phyloP scores from a whole-genome alignment of 2,888 invertebrate species.

The Caenorhabditis panamensis region DNA sequence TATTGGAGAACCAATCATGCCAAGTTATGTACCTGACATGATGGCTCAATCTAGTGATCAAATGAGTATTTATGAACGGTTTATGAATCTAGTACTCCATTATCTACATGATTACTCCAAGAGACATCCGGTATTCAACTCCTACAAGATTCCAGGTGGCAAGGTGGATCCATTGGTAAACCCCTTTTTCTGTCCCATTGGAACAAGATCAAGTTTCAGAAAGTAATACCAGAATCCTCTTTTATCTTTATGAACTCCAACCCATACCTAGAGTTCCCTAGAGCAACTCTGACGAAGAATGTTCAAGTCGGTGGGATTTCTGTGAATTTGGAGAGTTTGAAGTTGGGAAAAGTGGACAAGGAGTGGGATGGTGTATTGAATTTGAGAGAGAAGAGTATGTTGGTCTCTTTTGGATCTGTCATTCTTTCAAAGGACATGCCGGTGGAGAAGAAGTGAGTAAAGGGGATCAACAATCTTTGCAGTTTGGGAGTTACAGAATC shows the following conservation, averaged over 20 bases:
- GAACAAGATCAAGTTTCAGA: not conserved
- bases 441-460: slow-evolving; percentile 16
- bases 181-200: slow-evolving; percentile 17
- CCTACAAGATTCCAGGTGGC: not conserved
- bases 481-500: too few species aligned
- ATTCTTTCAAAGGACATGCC: slow-evolving; percentile 53
- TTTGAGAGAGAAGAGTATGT: slow-evolving; percentile 28
- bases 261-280: slow-evolving; percentile 59
- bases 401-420: slow-evolving; percentile 55
- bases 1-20: slow-evolving; percentile 25
- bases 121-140: not conserved
- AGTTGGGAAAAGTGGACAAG: slow-evolving; percentile 21
- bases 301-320: slow-evolving; percentile 48
- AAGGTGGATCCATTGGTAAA: not conserved
- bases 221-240: not conserved
- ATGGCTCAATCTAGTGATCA: slow-evolving; percentile 16
- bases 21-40: slow-evolving; percentile 32
- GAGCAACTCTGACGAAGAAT: slow-evolving; percentile 55
- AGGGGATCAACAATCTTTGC: not conserved
- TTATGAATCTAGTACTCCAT: slow-evolving; percentile 3
- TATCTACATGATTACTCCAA: not conserved
- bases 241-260: slow-evolving; percentile 50
- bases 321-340: slow-evolving; percentile 13
- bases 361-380: slow-evolving; percentile 44
- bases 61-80: slow-evolving; percentile 20